phyloP scores from a whole-genome alignment of 1,140 invertebrate genomes.

The Teleogryllus occipitalis region DNA sequence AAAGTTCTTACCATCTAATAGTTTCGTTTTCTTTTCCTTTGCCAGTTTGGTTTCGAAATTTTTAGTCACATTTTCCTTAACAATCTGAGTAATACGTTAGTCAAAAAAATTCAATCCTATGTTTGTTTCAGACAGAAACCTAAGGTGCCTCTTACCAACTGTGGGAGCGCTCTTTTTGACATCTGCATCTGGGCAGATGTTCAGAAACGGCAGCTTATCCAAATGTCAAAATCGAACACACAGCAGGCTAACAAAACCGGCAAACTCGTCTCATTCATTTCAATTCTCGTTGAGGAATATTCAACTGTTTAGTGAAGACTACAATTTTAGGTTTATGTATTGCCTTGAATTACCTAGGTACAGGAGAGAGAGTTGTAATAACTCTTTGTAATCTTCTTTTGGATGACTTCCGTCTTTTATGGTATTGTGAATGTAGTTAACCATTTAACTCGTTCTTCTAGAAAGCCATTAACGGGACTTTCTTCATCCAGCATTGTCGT shows the following conservation, averaged over 20 bases:
- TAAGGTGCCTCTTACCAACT: conserved; percentile 9
- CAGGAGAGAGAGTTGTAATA: too few species aligned
- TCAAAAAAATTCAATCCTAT: neutral
- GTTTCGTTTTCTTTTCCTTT: conserved; percentile 7
- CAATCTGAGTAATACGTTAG: neutral
- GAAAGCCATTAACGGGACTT: too few species aligned
- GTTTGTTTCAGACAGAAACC: conserved; percentile 7
- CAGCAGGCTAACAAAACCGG: neutral
- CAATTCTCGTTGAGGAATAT: conserved; percentile 16
- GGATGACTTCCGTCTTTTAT: too few species aligned
- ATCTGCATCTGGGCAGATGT: neutral
- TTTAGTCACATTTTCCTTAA: neutral
- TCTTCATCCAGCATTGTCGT: too few species aligned
- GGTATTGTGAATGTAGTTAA: too few species aligned
- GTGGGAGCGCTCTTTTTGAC: conserved; percentile 7
- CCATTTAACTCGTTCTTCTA: too few species aligned
- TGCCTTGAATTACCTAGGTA: neutral
- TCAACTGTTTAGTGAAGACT: conserved; percentile 26
- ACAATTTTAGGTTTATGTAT: conserved; percentile 28
- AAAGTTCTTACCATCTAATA: conserved; percentile 6
- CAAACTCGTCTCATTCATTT: conserved; percentile 15
- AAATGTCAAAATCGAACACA: conserved; percentile 21
- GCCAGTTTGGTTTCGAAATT: conserved; percentile 6
- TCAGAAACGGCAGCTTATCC: conserved; percentile 21
- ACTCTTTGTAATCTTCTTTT: too few species aligned